Percentiles rank a stretch among this genome's conserved stretches.
Conservation (phyloP, 2,113 vertebrate genomes). For the Noctilio leporinus region DNA sequence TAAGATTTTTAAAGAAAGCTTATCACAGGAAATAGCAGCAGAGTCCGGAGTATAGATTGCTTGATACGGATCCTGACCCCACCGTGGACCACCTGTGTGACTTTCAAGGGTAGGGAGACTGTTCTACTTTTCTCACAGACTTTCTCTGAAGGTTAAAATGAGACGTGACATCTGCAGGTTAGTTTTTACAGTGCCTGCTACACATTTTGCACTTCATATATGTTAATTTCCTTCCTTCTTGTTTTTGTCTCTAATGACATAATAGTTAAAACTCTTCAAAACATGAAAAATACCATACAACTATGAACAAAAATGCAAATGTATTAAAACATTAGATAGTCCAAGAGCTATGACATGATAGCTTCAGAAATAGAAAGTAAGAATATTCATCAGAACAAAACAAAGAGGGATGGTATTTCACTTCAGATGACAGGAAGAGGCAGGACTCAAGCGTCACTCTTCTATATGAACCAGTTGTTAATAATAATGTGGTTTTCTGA, state of each 20-base stretch:
- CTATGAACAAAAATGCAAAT: not conserved
- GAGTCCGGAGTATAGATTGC: not conserved
- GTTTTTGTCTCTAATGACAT: not conserved
- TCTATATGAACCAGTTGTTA: not conserved
- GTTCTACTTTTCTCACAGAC: not conserved
- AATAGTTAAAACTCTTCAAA: constrained; percentile 9
- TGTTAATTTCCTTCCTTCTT: not conserved
- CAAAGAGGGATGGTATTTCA: not conserved
- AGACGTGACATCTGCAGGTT: not conserved
- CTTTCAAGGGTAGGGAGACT: not conserved
- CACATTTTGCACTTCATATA: not conserved
- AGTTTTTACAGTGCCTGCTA: not conserved
- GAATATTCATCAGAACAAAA: not conserved
- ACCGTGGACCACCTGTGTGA: not conserved
- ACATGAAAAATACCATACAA: not conserved
- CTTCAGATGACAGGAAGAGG: not conserved
- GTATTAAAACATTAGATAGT: not conserved
- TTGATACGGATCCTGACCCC: not conserved
- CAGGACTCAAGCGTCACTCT: not conserved
- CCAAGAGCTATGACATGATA: not conserved
- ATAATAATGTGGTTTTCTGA: not conserved
- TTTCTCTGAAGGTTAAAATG: not conserved
- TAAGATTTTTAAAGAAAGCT: not conserved
- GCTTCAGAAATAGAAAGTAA: constrained; percentile 2
- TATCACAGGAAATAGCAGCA: not conserved